A percentile compares a stretch with the other conserved stretches of the same genome.
phyloP scores from a whole-genome alignment of 2,113 vertebrate genomes.

The Colius striatus region DNA sequence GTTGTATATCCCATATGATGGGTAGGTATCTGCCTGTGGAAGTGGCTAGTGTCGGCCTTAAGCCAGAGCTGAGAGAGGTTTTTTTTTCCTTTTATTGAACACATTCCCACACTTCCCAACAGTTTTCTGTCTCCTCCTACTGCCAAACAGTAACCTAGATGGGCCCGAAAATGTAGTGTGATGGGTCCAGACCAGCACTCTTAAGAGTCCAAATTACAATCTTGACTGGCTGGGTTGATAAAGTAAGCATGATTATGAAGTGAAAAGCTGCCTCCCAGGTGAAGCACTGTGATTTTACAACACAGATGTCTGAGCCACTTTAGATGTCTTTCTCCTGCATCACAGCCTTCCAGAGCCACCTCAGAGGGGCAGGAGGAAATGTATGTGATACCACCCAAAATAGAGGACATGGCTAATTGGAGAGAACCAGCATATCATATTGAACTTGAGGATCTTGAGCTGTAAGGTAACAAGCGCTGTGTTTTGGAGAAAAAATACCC shows the following conservation, averaged over 20 bases:
- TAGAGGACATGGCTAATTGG: accelerated
- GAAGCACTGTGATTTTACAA: not conserved
- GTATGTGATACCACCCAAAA: no score
- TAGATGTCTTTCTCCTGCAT: not conserved
- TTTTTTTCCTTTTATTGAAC: not conserved
- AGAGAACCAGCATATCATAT: not conserved
- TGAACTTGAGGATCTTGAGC: not conserved
- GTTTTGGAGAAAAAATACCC: not conserved
- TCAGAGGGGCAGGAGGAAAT: not conserved
- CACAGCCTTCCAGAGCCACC: not conserved
- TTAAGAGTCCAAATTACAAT: not conserved
- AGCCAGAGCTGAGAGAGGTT: not conserved
- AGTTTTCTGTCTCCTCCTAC: not conserved
- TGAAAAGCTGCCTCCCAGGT: not conserved
- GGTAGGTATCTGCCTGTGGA: not conserved
- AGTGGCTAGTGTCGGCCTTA: not conserved
- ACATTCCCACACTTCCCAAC: not conserved
- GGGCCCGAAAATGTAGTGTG: not conserved
- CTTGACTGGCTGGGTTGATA: not conserved
- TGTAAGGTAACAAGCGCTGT: not conserved
- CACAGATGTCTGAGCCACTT: not conserved
- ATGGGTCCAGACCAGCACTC: not conserved
- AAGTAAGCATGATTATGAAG: not conserved
- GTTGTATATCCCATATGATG: not conserved
- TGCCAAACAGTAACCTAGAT: not conserved